Base-by-base conservation (phyloP, 2,888 invertebrate species). In the Polyommatus iphigenia region DNA sequence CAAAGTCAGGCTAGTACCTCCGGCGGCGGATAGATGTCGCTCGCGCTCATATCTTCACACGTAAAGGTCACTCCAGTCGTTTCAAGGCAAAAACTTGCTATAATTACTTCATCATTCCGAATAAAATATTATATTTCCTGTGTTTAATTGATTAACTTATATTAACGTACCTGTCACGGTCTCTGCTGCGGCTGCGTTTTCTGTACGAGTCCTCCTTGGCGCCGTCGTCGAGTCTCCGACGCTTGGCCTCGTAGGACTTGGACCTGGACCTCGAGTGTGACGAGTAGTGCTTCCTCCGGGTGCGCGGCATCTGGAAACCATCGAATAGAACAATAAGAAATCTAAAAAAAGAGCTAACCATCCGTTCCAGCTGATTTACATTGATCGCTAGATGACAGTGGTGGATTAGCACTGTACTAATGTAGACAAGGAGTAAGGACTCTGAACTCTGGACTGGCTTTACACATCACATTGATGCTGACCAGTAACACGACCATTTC, bases 231-330 rank as follows among this genome's bases (percentile, higher is more conserved):
- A 97, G 94, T 83, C 97, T 96, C 82, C 97, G 95, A 81, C 97
- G 94, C 89, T 97, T 97, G 81, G 96, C 95, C 84, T 96, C 96
- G 83, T 94, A 94, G 0, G 95, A 94, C 79, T 95, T 87, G 15
- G 95, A 95, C 71, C 95, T 91, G 0, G 95, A 95, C 79, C 95
- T 89, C 76, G 95, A 95, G 82, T 94, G 96, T 59, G 95, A 96
- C 76, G 95, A 96, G 87, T 97, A 96, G 89, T 97, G 97, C 93
- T 97, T 96, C 95, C 97, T 96, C 85, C 97, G 95, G 82, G 96
- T 96, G 85, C 97, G 96, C 87, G 97, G 97, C 97, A 97, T 97
- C 97, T 97, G 94, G 78, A 90, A 91, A 73, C 8, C 59, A 59
- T 78, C 24, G 32, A 41, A 36, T 24, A 73, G 18, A 20, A 41